Conservation (phyloP, 2,113 vertebrate genomes). For the Rhea pennata region DNA sequence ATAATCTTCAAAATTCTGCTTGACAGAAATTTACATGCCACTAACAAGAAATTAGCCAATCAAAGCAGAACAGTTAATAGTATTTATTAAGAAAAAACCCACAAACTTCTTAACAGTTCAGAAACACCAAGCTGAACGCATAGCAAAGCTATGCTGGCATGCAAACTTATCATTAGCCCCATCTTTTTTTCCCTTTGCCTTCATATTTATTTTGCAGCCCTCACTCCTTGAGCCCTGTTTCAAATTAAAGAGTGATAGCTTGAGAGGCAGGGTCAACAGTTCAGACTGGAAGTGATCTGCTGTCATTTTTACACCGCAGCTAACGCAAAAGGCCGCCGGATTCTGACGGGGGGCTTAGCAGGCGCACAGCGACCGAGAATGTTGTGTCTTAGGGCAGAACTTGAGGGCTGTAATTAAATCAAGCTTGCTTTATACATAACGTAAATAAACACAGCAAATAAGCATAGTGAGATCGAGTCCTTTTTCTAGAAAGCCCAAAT, state of each 20-base stretch:
- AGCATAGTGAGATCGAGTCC: neutral
- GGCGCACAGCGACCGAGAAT: neutral
- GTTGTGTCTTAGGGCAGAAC: neutral
- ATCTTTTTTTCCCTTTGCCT: neutral
- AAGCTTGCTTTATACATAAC: neutral
- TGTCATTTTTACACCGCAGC: neutral
- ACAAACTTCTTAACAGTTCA: neutral
- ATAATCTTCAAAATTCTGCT: neutral
- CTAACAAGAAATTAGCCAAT: neutral
- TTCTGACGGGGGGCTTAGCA: no score
- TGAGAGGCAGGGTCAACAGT: neutral
- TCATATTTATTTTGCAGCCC: neutral
- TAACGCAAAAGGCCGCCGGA: neutral
- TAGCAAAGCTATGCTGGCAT: accelerated
- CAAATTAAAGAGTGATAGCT: neutral
- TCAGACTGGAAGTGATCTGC: neutral
- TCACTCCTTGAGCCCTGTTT: neutral
- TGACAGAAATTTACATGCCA: neutral
- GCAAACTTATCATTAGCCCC: neutral
- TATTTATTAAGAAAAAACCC: neutral
- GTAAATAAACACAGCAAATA: neutral
- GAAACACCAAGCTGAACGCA: neutral
- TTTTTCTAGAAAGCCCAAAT: neutral
- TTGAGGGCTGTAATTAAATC: neutral
- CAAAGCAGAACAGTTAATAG: neutral